Evolutionary conservation across 2,797 vertebrate species (phyloP).

Genomic region (Scolopax rusticola): DNA sequence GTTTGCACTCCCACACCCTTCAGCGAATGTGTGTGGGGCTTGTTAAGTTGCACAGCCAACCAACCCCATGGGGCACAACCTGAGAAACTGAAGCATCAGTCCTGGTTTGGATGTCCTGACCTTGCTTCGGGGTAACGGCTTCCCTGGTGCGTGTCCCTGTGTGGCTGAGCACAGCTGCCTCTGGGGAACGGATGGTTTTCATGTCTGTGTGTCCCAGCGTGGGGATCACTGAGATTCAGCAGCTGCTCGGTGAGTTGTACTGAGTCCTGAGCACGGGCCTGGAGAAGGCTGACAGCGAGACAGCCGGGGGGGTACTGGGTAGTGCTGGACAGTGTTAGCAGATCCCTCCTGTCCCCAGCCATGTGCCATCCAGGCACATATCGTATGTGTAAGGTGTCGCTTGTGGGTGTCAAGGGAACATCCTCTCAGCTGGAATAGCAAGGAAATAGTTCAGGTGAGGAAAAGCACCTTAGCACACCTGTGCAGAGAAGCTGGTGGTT

Average conservation of each 20-base stretch:
- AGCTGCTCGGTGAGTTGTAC: rapidly evolving
- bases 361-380: background rate
- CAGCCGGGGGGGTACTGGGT: background rate
- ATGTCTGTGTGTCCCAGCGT: no score
- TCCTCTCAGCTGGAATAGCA: background rate
- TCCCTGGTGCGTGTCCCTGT: background rate
- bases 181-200: background rate
- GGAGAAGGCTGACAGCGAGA: background rate
- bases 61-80: background rate
- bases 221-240: background rate
- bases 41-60: background rate
- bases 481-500: background rate
- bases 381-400: rapidly evolving
- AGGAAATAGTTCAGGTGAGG: background rate
- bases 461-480: background rate
- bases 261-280: rapidly evolving
- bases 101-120: background rate
- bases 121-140: background rate
- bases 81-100: background rate
- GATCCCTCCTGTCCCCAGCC: background rate
- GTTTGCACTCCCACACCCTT: background rate
- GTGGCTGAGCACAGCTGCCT: background rate
- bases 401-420: background rate
- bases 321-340: background rate
- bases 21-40: background rate